Base-by-base conservation (phyloP, 2,888 invertebrate genomes). In the Pyralis farinalis region DNA sequence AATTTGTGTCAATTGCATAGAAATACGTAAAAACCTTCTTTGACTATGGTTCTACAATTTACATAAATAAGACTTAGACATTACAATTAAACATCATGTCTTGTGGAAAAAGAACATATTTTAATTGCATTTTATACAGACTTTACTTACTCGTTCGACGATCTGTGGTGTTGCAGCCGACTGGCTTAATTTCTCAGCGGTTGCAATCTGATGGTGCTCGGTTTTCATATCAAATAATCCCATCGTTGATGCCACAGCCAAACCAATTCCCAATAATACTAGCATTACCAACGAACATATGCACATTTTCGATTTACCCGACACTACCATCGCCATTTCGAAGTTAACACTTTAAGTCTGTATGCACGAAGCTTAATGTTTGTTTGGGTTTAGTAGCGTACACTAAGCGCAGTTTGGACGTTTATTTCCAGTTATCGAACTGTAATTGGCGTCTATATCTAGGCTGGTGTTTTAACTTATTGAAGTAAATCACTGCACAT, bases 241-340 rank as follows among this genome's bases (percentile, higher is more conserved):
- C 37, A 80, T 16, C 0, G 84, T 71, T 0, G 82, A 83, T 9
- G 82, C 40, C 43, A 84, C 77, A 3, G 84, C 76, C 34, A 86
- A 53, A 32, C 53, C 60, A 8, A 86, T 63, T 1, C 86, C 86
- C 34, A 80, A 42, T 6, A 79, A 9, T 42, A 82, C 64, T 7
- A 86, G 38, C 5, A 82, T 3, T 0, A 78, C 46, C 27, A 85
- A 50, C 0, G 65, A 65, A 53, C 71, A 73, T 39, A 83, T 62
- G 46, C 77, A 83, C 46, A 80, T 51, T 70, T 83, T 85, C 0
- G 78, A 71, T 48, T 76, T 78, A 20, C 60, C 62, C 0, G 86
- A 81, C 39, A 83, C 71, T 5, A 84, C 83, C 80, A 84, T 84
- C 37, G 87, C 84, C 86, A 87, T 87, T 46, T 73, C 75, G 49